phyloP scores from a whole-genome alignment of 2,888 invertebrate species.

The Zonitis immaculata region DNA sequence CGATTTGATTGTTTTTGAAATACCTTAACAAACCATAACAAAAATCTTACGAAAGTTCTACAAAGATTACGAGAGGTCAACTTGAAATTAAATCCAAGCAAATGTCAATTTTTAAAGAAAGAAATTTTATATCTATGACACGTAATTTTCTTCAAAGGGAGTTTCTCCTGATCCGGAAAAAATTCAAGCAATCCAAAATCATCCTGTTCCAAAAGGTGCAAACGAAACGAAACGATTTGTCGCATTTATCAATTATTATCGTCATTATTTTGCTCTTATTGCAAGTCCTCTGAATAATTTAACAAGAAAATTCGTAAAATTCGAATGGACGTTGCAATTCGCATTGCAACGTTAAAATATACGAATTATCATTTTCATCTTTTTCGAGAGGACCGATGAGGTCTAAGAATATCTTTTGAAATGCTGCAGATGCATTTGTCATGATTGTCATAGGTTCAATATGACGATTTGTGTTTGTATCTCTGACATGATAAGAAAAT shows the following conservation, averaged over 20 bases:
- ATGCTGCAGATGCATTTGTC: too few species aligned
- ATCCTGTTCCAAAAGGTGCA: neutral
- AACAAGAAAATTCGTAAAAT: constrained; percentile 6
- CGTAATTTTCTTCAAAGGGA: too few species aligned
- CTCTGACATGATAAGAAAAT: neutral
- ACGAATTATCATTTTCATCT: too few species aligned
- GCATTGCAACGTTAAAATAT: constrained; percentile 18
- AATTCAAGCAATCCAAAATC: neutral
- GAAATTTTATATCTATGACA: too few species aligned
- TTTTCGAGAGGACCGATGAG: constrained; percentile 1
- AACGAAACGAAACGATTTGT: constrained; percentile 14
- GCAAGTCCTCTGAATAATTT: too few species aligned
- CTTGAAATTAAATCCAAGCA: constrained; percentile 25
- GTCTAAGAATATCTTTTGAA: constrained; percentile 15
- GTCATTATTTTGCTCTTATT: constrained; percentile 5
- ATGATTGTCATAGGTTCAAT: too few species aligned
- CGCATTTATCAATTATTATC: neutral
- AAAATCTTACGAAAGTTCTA: constrained; percentile 21
- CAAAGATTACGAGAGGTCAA: constrained; percentile 16
- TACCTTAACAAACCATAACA: constrained; percentile 21
- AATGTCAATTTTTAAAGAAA: constrained; percentile 22
- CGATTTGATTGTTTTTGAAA: constrained; percentile 22
- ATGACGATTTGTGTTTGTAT: constrained; percentile 12
- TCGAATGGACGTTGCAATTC: constrained; percentile 11
- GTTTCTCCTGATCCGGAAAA: too few species aligned